Base-by-base conservation (phyloP, 2,888 invertebrate genomes). In the Synanthedon formicaeformis region DNA sequence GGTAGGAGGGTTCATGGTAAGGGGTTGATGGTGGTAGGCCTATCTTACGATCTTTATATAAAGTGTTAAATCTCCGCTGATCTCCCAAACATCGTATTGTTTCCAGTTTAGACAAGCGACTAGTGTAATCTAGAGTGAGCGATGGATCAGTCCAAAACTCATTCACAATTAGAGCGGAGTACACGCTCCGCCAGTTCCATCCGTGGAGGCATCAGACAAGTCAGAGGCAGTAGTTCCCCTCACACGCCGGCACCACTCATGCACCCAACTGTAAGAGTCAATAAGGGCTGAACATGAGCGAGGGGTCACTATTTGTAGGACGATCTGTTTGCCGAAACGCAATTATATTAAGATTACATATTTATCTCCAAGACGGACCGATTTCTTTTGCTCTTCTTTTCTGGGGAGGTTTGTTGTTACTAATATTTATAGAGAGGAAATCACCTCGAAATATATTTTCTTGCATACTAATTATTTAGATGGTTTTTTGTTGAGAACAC, bases 271-370 rank as follows among this genome's bases (percentile, higher is more conserved):
- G 71, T 67, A 57, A 77, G 72, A 78, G 75, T 75, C 79, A 75
- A 76, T 81, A 81, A 71, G 81, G 82, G 81, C 71, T 66, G 60
- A 61, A 64, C 65, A 64, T 65, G 69, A 67, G 65, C 66, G 64
- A 68, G 73, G 77, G 74, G 61, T 60, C 52, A 51, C 53, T 56
- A 53, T 50, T 50, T 34, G 50, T n/a, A 50, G 16, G 34, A 13
- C 50, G 55, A 55, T 63, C 68, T 67, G 70, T 71, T 72, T 71
- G 76, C 72, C 64, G 62, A 73, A 71, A 73, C 71, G 72, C 84
- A 83, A 84, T 85, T 84, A 82, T 81, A 76, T 81, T 78, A 82
- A 85, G 83, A 85, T 85, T 84, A 85, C 80, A 78, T 82, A 83
- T 85, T 83, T 84, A 83, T 85, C 83, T 81, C 78, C 68, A 71